These are phyloP conservation scores for Urocolius indicus DNA, from an alignment of 2,113 vertebrate genomes.

Conservation along the genomic window DNA sequence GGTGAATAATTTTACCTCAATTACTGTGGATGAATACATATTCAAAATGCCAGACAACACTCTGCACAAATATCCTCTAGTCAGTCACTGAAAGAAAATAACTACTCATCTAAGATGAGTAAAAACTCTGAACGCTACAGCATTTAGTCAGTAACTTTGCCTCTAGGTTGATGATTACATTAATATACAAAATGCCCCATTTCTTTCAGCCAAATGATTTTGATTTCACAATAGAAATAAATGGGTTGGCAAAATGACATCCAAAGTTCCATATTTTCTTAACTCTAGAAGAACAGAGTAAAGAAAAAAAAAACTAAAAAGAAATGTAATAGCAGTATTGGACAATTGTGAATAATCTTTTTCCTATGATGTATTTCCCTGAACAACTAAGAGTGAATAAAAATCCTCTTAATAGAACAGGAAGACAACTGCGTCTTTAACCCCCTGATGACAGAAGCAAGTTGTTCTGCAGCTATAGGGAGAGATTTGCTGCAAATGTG, in stretches of 20 bases:
- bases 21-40: background rate
- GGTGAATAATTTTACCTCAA: background rate
- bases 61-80: background rate
- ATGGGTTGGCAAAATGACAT: background rate
- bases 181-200: background rate
- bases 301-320: background rate
- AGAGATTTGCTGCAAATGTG: conserved; percentile 65
- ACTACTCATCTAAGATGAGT: background rate
- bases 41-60: background rate
- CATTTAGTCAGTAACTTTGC: background rate
- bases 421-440: conserved; percentile 70
- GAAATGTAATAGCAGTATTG: background rate
- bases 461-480: conserved; percentile 44
- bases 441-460: conserved; percentile 69
- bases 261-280: background rate
- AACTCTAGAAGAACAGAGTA: background rate
- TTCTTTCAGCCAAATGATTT: conserved; percentile 26
- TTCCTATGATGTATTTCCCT: conserved; percentile 64
- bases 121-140: background rate
- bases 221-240: too few relatives aligned
- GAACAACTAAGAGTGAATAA: conserved; percentile 3
- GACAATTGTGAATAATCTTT: conserved; percentile 46
- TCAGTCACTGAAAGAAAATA: background rate
- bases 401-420: conserved; percentile 51
- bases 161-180: background rate